phyloP scores from a whole-genome alignment of 2,888 invertebrate species.

The Hydraecia micacea region DNA sequence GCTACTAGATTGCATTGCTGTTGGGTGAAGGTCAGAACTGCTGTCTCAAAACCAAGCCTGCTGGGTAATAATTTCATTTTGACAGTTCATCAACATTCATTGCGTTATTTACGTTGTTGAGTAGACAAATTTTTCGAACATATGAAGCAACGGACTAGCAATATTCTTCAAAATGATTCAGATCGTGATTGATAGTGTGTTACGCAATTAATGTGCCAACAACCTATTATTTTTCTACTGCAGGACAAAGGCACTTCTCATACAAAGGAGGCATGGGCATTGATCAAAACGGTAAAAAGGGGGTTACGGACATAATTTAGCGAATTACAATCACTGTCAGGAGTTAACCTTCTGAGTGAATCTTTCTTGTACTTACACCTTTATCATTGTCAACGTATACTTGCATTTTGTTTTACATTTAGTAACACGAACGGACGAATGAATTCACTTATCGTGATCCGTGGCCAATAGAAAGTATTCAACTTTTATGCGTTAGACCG shows the following conservation, averaged over 20 bases:
- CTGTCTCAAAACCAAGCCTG: not conserved
- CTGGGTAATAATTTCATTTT: not conserved
- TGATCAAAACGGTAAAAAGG: not conserved
- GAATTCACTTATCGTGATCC: conserved; percentile 8
- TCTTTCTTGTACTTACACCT: conserved; percentile 13
- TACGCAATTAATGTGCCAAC: not conserved
- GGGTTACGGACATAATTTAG: not conserved
- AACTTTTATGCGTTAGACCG: not conserved
- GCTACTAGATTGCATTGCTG: not conserved
- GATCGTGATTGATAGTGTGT: not conserved
- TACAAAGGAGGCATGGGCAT: not conserved
- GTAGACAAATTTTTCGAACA: not conserved
- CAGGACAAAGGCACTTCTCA: not conserved
- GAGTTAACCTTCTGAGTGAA: conserved; percentile 26
- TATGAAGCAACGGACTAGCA: not conserved
- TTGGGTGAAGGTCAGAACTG: not conserved
- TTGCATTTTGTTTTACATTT: conserved; percentile 58
- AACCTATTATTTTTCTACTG: not conserved
- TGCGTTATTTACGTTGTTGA: not conserved
- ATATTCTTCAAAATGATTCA: not conserved
- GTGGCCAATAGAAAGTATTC: conserved; percentile 12
- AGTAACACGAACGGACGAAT: conserved; percentile 37
- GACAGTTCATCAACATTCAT: not conserved
- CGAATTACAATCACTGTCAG: not conserved
- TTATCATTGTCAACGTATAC: conserved; percentile 61